These are phyloP conservation scores for Sinopyrophorus schimmeli DNA, from an alignment of 2,888 invertebrate genomes.

Conservation along the genomic window DNA sequence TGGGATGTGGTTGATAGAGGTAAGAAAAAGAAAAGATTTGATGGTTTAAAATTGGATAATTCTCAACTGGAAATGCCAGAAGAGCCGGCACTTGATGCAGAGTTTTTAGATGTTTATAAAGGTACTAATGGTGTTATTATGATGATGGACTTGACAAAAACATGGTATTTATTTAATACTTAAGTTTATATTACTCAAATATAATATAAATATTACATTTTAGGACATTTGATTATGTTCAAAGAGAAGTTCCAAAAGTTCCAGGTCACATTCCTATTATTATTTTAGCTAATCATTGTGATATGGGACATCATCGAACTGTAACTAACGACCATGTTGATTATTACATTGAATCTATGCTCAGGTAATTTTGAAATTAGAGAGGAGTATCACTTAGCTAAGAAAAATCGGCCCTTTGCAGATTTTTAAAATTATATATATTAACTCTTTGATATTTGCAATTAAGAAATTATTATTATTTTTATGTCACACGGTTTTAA, in stretches of 20 bases:
- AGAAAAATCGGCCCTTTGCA: too few relatives aligned
- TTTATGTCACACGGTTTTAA: too few relatives aligned
- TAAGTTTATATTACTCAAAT: background rate
- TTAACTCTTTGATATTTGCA: too few relatives aligned
- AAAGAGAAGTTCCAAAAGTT: constrained; percentile 81
- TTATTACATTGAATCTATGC: constrained; percentile 68
- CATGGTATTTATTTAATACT: constrained; percentile 64
- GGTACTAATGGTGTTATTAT: constrained; percentile 93
- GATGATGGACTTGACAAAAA: constrained; percentile 93
- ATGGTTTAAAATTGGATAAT: constrained; percentile 83
- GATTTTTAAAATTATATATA: too few relatives aligned
- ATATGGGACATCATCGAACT: constrained; percentile 95
- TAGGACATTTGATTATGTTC: constrained; percentile 94
- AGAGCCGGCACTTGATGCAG: constrained; percentile 84
- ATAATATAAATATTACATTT: too few relatives aligned
- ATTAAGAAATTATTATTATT: too few relatives aligned
- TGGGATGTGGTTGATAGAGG: constrained; percentile 98
- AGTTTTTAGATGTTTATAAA: constrained; percentile 95
- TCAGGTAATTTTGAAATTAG: constrained; percentile 60
- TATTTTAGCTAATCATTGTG: constrained; percentile 91
- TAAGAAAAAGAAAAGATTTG: constrained; percentile 73
- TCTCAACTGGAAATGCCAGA: constrained; percentile 63
- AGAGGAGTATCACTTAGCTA: too few relatives aligned
- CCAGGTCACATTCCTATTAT: constrained; percentile 81
- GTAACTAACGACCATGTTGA: constrained; percentile 73